A percentile compares a stretch with the other conserved stretches of the same genome.
These are phyloP conservation scores for Tholera decimalis DNA, from an alignment of 2,888 invertebrate genomes.

Conservation along the genomic window DNA sequence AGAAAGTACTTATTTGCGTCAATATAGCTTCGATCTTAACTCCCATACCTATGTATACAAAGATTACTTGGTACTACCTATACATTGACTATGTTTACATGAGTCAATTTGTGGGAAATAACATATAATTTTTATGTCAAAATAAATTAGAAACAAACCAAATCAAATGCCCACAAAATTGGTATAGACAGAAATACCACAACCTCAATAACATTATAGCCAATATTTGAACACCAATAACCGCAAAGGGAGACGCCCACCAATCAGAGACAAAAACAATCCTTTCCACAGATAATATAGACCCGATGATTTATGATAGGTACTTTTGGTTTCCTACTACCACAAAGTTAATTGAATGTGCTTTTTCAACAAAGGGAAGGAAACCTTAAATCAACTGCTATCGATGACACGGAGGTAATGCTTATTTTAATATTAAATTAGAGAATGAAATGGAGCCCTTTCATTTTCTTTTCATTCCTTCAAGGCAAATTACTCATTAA, in stretches of 20 bases:
- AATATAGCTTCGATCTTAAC: too few relatives aligned
- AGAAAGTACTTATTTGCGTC: too few relatives aligned
- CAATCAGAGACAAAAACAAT: slow-evolving; percentile 46
- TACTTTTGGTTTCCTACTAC: slow-evolving; percentile 33
- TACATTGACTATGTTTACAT: too few relatives aligned
- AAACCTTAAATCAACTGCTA: slow-evolving; percentile 32
- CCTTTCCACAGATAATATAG: slow-evolving; percentile 33
- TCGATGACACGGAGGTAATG: slow-evolving; percentile 26
- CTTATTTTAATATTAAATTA: slow-evolving; percentile 3
- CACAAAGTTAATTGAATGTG: slow-evolving; percentile 43
- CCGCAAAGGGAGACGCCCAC: slow-evolving; percentile 47
- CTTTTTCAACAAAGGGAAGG: slow-evolving; percentile 36
- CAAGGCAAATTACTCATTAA: too few relatives aligned
- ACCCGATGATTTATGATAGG: slow-evolving; percentile 52
- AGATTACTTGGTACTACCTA: too few relatives aligned
- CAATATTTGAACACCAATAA: slow-evolving; percentile 49
- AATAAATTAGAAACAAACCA: background rate
- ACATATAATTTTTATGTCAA: too few relatives aligned
- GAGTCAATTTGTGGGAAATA: too few relatives aligned
- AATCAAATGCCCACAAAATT: slow-evolving; percentile 33
- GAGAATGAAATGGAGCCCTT: background rate
- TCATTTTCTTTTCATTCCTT: too few relatives aligned
- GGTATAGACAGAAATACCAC: slow-evolving; percentile 2
- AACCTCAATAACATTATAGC: slow-evolving; percentile 34
- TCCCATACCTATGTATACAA: too few relatives aligned